Base-by-base conservation (phyloP, 2,113 vertebrate species). In the Anthoscopus minutus region DNA sequence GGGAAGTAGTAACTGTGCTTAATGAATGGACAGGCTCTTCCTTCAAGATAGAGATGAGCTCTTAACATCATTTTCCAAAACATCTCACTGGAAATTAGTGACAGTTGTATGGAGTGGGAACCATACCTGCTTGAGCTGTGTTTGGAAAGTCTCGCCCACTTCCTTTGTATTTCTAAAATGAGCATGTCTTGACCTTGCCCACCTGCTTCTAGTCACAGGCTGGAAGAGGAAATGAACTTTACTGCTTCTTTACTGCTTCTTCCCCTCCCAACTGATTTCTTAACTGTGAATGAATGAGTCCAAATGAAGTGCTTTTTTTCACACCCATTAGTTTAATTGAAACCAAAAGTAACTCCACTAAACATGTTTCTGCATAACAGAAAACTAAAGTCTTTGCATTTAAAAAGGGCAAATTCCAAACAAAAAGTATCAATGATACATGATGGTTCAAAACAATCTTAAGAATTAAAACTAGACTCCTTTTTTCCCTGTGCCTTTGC, bases 221-320 rank as follows among this genome's bases (percentile, higher is more conserved):
- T 94, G 80, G 88, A 95, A 93, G 48, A 90, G 96, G 94, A 96
- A 96, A 90, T 64, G 14, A 92, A 51, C 86, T 86, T 86, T 84
- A 50, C 47, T 93, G 81, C 82, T 81, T 86, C 86, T 86, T 86
- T 84, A 50, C 47, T 93, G 81, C 82, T 81, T 86, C 96, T 96
- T 95, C 92, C 64, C 95, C 94, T 95, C 91, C 56, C 44, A 13
- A 86, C 64, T 78, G 86, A 91, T 88, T 94, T 96, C 77, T 93
- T 86, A 93, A 93, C 94, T 67, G 91, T 91, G 95, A 93, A 88
- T 93, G 95, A 94, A 90, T 6, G 16, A 45, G 44, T 50, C 28
- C 60, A 88, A 93, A 86, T 38, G 72, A 88, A 95, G 83, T 81
- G 64, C 13, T 81, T 76, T 71, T 73, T 90, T 86, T 91, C 83